Evolutionary conservation across 2,888 invertebrate species (phyloP).

Genomic region (Notodonta dromedarius): DNA sequence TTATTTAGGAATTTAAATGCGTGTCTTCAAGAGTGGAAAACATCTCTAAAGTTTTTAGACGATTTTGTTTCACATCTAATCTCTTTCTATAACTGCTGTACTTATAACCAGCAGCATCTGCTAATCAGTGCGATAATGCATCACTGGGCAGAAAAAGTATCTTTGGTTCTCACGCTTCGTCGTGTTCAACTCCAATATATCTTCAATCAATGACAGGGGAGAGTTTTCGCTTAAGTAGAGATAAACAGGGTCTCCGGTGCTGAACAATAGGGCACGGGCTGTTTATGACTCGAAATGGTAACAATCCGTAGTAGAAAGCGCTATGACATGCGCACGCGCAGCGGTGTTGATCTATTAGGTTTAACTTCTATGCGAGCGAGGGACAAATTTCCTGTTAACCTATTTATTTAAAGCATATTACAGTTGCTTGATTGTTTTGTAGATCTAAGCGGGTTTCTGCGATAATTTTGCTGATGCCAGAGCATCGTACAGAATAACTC

Average conservation of each 20-base stretch:
- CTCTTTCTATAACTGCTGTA: too few relatives aligned
- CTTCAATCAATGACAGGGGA: background rate
- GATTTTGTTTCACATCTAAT: too few relatives aligned
- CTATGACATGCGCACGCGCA: slow-evolving; percentile 25
- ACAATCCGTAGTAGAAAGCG: slow-evolving; percentile 36
- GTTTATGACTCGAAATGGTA: slow-evolving; percentile 32
- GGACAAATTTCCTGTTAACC: background rate
- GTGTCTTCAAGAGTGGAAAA: too few relatives aligned
- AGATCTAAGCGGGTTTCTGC: too few relatives aligned
- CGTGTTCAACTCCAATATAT: slow-evolving; percentile 1
- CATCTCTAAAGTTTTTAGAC: too few relatives aligned
- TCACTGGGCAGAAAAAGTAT: background rate
- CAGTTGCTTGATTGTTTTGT: too few relatives aligned
- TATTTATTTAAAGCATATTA: too few relatives aligned
- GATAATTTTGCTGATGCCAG: too few relatives aligned
- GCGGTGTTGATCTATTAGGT: background rate
- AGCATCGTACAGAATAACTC: too few relatives aligned
- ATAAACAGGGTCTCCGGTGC: background rate
- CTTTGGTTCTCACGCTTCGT: background rate
- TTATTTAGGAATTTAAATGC: background rate
- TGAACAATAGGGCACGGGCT: slow-evolving; percentile 30
- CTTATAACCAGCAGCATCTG: too few relatives aligned
- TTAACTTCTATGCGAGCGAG: slow-evolving; percentile 3
- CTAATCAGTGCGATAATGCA: background rate
- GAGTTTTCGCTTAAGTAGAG: background rate